Base-by-base conservation (phyloP, 1,140 invertebrate genomes). In the Paraescarpia echinospica region DNA sequence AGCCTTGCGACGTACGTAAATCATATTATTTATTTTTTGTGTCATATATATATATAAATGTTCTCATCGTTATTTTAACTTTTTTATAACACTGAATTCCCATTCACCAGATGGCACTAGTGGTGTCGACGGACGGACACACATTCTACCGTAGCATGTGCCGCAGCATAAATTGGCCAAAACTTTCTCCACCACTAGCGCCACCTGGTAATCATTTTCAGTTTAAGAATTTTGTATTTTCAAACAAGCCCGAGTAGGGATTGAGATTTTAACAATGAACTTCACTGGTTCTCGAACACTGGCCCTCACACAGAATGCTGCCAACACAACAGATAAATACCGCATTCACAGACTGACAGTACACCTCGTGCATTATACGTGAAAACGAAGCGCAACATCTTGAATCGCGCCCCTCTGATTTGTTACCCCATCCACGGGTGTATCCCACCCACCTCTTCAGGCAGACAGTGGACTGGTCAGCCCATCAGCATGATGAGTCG, bases 271-370 rank as follows among this genome's bases (percentile, higher is more conserved):
- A 77, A 2, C 14, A 18, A 77, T 18, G 59, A 77, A 77, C 59
- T 4, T 77, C 59, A 77, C 59, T 77, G 8, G 59, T 77, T 77
- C 22, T 12, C 14, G 22, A 77, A 77, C 4, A 77, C 59, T 6
- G 59, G 59, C 59, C 59, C 59, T 77, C 22, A 77, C 22, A n/a
- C 18, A 51, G 8, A 51, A 77, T 31, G 27, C 27, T 77, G 59
- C 27, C 59, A 77, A 77, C 59, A 77, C 59, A 77, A 77, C 59
- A 77, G 59, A 77, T 77, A 77, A 77, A 77, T 77, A 77, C 59
- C 22, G 59, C 59, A 77, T 77, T 77, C 27, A 77, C 2, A 77
- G 22, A 77, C 59, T 77, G 22, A 77, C 59, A 77, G 18, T 77
- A 31, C 59, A 18, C 59, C 27, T 77, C 18, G 22, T 77, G 59